phyloP scores from a whole-genome alignment of 2,888 invertebrate genomes.

The Eristalinus aeneus region DNA sequence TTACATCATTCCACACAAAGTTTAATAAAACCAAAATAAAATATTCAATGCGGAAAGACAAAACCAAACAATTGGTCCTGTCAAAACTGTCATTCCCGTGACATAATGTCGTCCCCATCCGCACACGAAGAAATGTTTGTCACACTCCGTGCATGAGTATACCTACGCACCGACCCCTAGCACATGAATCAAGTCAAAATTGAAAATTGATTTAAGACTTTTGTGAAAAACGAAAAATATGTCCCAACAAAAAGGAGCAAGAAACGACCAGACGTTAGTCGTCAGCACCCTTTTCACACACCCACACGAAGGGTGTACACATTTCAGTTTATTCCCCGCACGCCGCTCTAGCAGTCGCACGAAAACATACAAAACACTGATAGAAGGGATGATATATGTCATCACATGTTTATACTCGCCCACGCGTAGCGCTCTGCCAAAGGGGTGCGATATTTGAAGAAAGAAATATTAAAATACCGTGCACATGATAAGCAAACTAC shows the following conservation, averaged over 20 bases:
- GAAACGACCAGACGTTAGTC: neutral
- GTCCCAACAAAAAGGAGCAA: neutral
- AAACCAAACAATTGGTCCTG: conserved; percentile 18
- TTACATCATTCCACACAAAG: neutral
- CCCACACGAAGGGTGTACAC: neutral
- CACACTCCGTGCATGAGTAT: conserved; percentile 20
- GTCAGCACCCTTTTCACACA: neutral
- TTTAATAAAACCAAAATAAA: conserved; percentile 16
- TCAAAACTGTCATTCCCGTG: conserved; percentile 15
- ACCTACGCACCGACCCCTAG: conserved; percentile 16
- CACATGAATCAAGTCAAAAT: conserved; percentile 58
- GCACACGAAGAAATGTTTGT: neutral
- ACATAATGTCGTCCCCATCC: conserved; percentile 20
- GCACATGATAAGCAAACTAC: conserved; percentile 40
- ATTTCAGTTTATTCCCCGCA: neutral
- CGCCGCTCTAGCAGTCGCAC: conserved; percentile 12
- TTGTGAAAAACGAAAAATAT: conserved; percentile 41
- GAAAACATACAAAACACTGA: conserved; percentile 2
- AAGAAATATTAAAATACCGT: conserved; percentile 51
- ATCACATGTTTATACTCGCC: conserved; percentile 25
- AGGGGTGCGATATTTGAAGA: conserved; percentile 27
- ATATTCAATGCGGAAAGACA: conserved; percentile 8
- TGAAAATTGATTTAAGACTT: conserved; percentile 64
- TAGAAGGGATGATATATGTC: conserved; percentile 52
- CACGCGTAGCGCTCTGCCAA: conserved; percentile 46